A percentile compares a stretch with the other conserved stretches of the same genome.
Conservation (phyloP, 2,797 vertebrate genomes). For the Pangasius sanitwongsei region DNA sequence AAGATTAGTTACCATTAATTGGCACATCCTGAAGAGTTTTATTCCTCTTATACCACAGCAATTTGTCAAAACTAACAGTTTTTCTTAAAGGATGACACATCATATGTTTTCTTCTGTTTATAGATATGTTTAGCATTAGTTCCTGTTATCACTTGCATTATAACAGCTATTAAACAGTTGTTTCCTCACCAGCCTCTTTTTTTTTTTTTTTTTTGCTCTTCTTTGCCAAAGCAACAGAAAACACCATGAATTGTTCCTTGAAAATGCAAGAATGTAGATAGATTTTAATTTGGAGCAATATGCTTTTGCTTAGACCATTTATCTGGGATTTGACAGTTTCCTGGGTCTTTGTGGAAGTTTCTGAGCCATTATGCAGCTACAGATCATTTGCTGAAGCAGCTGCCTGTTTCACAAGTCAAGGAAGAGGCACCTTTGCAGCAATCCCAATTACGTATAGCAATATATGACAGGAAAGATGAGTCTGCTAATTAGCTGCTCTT, state of each 20-base stretch:
- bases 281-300: not conserved
- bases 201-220: not conserved
- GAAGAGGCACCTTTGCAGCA: slow-evolving; percentile 47
- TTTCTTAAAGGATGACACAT: not conserved
- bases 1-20: not conserved
- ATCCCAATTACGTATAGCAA: slow-evolving; percentile 50
- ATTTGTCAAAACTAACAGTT: not conserved
- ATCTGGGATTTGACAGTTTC: not conserved
- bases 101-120: not conserved
- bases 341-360: not conserved
- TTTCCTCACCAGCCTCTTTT: no score
- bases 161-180: not conserved
- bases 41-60: not conserved
- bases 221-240: not conserved
- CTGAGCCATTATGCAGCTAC: not conserved
- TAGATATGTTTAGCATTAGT: not conserved
- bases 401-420: slow-evolving; percentile 35
- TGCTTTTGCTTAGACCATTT: not conserved
- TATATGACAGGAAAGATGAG: slow-evolving; percentile 55
- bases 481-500: slow-evolving; percentile 52
- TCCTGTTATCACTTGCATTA: not conserved
- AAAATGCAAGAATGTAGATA: not conserved
- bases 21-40: not conserved
- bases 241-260: not conserved
- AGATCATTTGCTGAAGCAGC: slow-evolving; percentile 30